phyloP scores from a whole-genome alignment of 2,888 invertebrate genomes.

The Thalpophila matura region DNA sequence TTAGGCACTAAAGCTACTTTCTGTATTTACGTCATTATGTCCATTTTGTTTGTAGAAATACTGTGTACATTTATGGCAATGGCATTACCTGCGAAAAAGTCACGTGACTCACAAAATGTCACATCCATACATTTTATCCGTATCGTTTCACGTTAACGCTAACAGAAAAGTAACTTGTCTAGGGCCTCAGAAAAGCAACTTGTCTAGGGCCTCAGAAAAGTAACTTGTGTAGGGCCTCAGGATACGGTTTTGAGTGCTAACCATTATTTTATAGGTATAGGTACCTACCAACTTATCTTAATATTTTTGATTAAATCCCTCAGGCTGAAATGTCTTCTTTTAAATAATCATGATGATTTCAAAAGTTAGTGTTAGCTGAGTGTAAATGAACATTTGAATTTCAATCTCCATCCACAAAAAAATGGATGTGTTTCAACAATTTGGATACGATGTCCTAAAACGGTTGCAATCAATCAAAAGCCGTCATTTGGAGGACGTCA shows the following conservation, averaged over 20 bases:
- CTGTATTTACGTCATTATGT: slow-evolving; percentile 58
- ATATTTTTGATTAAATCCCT: no score
- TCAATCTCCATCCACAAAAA: slow-evolving; percentile 13
- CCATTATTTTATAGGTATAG: no score
- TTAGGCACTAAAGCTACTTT: slow-evolving; percentile 56
- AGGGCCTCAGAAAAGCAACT: no score
- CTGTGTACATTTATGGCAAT: no score
- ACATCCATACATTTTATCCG: no score
- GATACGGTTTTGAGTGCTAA: slow-evolving; percentile 15
- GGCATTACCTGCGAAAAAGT: no score
- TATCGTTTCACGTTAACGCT: no score
- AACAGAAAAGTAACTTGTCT: no score
- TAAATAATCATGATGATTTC: slow-evolving; percentile 5
- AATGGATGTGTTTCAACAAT: slow-evolving; percentile 18
- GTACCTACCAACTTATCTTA: no score
- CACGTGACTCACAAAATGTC: no score
- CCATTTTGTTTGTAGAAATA: slow-evolving; percentile 57
- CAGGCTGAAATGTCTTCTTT: neutral
- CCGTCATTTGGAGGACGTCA: slow-evolving; percentile 25
- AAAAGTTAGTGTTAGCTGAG: neutral
- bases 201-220: no score
- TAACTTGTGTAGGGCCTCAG: no score
- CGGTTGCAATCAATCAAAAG: slow-evolving; percentile 31
- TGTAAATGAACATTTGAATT: slow-evolving; percentile 21
- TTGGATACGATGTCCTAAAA: slow-evolving; percentile 15